A percentile compares a stretch with the other conserved stretches of the same genome.
Conservation (phyloP, 2,888 invertebrate genomes). For the Pammene fasciana region DNA sequence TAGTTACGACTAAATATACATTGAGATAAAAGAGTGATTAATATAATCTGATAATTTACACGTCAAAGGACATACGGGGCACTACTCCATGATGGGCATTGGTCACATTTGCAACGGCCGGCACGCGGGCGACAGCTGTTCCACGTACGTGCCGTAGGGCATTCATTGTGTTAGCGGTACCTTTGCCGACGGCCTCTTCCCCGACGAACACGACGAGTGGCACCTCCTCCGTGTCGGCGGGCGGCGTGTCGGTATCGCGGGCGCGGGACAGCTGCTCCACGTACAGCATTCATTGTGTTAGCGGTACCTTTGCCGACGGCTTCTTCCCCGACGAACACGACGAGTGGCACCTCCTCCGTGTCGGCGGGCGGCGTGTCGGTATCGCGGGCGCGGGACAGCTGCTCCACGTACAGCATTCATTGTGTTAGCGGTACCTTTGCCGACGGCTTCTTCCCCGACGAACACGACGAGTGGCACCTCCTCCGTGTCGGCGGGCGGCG, state of each 20-base stretch:
- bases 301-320: slow-evolving; percentile 64
- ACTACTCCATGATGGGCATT: too few relatives aligned
- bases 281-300: background rate
- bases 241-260: slow-evolving; percentile 40
- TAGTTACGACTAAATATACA: too few relatives aligned
- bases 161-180: slow-evolving; percentile 46
- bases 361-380: slow-evolving; percentile 51
- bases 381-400: slow-evolving; percentile 51
- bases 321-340: background rate
- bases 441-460: slow-evolving; percentile 43
- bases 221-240: slow-evolving; percentile 62
- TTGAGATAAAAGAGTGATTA: too few relatives aligned
- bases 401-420: background rate
- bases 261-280: slow-evolving; percentile 49
- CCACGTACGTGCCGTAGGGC: background rate
- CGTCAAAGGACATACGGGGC: too few relatives aligned
- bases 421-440: slow-evolving; percentile 61
- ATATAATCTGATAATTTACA: too few relatives aligned
- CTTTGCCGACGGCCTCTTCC: slow-evolving; percentile 59
- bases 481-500: slow-evolving; percentile 55
- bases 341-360: slow-evolving; percentile 54
- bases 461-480: slow-evolving; percentile 47
- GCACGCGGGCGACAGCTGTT: background rate
- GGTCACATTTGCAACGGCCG: too few relatives aligned
- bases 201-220: background rate